Evolutionary conservation across 2,113 vertebrate genomes (phyloP), one percentile per base, ranked within the genome.

Genomic region (Gasterosteus nipponicus): DNA sequence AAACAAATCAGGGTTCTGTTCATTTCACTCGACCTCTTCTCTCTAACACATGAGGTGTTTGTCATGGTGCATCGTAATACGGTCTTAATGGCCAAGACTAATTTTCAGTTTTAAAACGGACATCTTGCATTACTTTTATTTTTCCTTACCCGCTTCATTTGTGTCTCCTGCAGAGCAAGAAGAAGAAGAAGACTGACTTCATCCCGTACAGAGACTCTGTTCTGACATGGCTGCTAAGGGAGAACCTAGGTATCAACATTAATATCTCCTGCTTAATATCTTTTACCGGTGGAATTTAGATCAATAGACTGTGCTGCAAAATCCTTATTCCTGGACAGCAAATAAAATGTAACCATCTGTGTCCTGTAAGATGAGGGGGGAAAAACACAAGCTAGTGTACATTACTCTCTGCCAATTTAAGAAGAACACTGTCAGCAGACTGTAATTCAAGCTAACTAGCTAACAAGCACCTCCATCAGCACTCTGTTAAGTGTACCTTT

Each of bases 181-280:
- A 98, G 81, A 99, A 99, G 94, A 99, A 99, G 95, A 99, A 99
- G 94, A 94, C 93, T 0, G 98, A 99, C 89, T 99, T 99, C 86
- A 99, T 99, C 91, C 98, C 98, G 0, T 99, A 99, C 88, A 93
- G 98, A 86, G 98, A 99, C 94, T 99, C 98, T 67, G 98, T 99
- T 44, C 93, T 99, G 69, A 99, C 98, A 0, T 99, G 98, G 98
- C 95, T 99, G n/a, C 95, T 99, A 77, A 95, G 98, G 87, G 98
- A 99, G 87, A 99, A 99, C 86, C 93, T 99, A 2, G 98, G 98
- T 99, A 96, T 78, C 94, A 63, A 7, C 59, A 61, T 77, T 68
- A 46, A 54, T 47, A 46, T 79, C 7, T 51, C 35, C 41, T 64
- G 26, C 49, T 72, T 29, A 64, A 64, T 41, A 73, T 14, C 11